Conservation (phyloP, 2,113 vertebrate genomes). For the Cyprichromis sp. region DNA sequence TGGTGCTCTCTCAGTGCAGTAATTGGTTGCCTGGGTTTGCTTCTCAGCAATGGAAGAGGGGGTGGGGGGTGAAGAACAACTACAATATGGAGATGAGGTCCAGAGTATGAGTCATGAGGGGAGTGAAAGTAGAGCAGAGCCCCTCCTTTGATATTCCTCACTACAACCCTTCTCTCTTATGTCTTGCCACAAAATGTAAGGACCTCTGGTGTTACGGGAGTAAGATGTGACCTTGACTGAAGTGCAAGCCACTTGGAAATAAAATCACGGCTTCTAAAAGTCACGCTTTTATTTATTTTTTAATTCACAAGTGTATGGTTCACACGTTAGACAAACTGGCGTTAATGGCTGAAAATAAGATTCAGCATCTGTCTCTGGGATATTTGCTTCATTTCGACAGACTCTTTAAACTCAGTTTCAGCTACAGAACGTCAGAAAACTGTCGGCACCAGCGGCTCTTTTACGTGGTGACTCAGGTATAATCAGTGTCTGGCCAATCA, state of each 20-base stretch:
- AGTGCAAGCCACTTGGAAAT: background rate
- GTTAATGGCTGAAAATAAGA: background rate
- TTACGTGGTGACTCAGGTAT: background rate
- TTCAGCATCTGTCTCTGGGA: background rate
- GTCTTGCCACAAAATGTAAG: background rate
- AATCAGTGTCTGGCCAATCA: background rate
- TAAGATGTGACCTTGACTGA: background rate
- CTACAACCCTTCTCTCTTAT: background rate
- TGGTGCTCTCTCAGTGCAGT: background rate
- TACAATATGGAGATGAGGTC: constrained; percentile 7
- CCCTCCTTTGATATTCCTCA: background rate
- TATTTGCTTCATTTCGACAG: background rate
- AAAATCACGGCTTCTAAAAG: background rate
- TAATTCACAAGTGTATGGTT: background rate
- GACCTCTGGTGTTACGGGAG: background rate
- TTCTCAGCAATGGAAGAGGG: background rate
- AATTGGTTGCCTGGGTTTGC: constrained; percentile 22
- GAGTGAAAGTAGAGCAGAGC: background rate
- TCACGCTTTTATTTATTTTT: background rate
- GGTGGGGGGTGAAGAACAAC: background rate
- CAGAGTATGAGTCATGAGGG: constrained; percentile 36
- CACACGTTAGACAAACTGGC: background rate
- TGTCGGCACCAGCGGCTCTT: background rate
- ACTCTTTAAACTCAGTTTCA: background rate
- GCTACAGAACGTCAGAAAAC: background rate